Conservation (phyloP, 2,888 invertebrate genomes). For the Taenaris catops region DNA sequence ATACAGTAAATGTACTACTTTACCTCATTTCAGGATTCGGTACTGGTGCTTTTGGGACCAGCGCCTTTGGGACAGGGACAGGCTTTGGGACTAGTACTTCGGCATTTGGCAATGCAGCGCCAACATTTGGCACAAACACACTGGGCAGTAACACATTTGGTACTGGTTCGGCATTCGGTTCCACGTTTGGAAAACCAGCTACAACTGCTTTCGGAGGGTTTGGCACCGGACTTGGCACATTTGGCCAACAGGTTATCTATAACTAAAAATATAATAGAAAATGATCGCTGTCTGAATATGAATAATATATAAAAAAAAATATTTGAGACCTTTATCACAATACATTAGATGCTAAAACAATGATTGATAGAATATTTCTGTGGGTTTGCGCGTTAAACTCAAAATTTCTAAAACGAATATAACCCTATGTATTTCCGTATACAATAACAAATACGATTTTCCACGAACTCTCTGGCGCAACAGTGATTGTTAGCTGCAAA, state of each 20-base stretch:
- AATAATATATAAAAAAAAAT: too few relatives aligned
- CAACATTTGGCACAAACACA: slow-evolving; percentile 54
- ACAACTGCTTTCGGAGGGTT: slow-evolving; percentile 69
- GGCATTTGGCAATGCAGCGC: slow-evolving; percentile 42
- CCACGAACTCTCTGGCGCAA: too few relatives aligned
- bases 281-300: neutral
- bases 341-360: neutral
- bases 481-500: too few relatives aligned
- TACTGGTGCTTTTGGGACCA: slow-evolving; percentile 38
- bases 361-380: too few relatives aligned
- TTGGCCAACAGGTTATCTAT: slow-evolving; percentile 53
- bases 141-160: slow-evolving; percentile 49
- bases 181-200: slow-evolving; percentile 68
- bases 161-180: slow-evolving; percentile 55
- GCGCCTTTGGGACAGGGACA: slow-evolving; percentile 46
- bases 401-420: too few relatives aligned
- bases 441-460: too few relatives aligned
- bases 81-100: slow-evolving; percentile 48
- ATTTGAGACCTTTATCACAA: too few relatives aligned
- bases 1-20: neutral
- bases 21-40: slow-evolving; percentile 46
- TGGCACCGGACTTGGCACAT: slow-evolving; percentile 63
- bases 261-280: slow-evolving; percentile 26
- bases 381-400: too few relatives aligned
- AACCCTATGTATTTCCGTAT: too few relatives aligned